Percentiles rank a stretch among this genome's conserved stretches.
Evolutionary conservation across 2,888 invertebrate species (phyloP).

Genomic region (Prostheceraeus crozeri): DNA sequence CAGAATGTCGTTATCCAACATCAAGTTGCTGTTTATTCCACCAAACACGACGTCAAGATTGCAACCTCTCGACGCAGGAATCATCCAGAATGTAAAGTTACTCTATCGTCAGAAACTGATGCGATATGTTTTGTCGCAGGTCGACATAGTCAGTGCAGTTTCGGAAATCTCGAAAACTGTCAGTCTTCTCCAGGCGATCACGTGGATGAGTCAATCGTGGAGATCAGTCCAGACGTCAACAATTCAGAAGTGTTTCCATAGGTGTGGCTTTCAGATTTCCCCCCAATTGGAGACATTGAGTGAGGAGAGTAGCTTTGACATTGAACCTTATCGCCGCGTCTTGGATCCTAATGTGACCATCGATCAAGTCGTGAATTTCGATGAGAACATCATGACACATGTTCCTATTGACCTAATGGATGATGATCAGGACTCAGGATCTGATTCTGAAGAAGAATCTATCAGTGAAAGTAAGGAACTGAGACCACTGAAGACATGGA

Average conservation of each 20-base stretch:
- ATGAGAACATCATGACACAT: no score
- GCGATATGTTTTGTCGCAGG: not conserved
- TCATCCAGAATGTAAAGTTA: no score
- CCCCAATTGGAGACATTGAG: no score
- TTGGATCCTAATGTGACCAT: not conserved
- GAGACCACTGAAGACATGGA: not conserved
- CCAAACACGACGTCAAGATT: no score
- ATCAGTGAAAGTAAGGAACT: not conserved
- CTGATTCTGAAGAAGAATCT: not conserved
- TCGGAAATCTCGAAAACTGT: not conserved
- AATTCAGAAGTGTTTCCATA: not conserved
- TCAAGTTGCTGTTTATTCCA: no score
- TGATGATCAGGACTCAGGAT: not conserved
- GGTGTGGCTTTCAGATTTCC: no score
- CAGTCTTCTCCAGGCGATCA: not conserved
- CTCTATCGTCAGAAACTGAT: not conserved
- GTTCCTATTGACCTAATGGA: constrained; percentile 1
- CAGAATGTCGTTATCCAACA: no score
- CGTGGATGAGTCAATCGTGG: not conserved
- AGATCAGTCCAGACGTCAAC: not conserved
- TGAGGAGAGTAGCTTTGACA: no score
- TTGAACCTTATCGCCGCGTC: no score
- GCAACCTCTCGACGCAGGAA: no score
- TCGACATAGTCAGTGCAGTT: not conserved
- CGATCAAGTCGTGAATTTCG: not conserved